These are phyloP conservation scores for Kobus ellipsiprymnus DNA, from an alignment of 2,113 vertebrate species.

Conservation along the genomic window DNA sequence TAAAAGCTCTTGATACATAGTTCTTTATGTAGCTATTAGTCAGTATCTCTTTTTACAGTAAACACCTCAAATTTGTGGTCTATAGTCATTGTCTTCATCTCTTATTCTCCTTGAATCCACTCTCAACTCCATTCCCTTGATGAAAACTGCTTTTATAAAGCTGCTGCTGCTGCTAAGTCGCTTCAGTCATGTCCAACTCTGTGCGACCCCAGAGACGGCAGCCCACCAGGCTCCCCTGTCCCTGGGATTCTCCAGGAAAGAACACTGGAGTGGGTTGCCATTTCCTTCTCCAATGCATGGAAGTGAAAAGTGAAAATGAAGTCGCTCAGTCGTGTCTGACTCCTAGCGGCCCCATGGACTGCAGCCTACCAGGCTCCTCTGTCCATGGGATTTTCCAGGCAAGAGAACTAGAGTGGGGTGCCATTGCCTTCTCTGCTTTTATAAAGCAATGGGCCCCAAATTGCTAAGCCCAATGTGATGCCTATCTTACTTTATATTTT, in stretches of 20 bases:
- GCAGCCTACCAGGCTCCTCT: too few species aligned
- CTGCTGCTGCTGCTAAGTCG: too few species aligned
- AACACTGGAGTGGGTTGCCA: too few species aligned
- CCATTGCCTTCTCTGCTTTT: background rate
- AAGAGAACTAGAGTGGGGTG: too few species aligned
- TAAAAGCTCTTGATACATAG: background rate
- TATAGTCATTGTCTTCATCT: background rate
- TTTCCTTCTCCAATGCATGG: too few species aligned
- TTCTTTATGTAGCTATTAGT: background rate
- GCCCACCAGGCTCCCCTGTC: too few species aligned
- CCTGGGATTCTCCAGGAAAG: too few species aligned
- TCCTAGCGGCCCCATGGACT: too few species aligned
- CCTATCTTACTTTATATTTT: background rate
- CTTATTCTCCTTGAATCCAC: background rate
- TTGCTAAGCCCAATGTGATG: background rate
- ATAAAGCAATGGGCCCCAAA: background rate
- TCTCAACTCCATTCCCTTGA: background rate
- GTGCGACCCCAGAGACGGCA: too few species aligned
- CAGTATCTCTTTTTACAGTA: background rate
- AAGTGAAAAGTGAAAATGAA: too few species aligned
- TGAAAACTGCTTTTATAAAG: background rate
- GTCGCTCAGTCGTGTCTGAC: fast-evolving
- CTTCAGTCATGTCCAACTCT: too few species aligned
- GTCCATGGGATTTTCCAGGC: too few species aligned
- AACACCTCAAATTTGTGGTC: background rate